Base-by-base conservation (phyloP, 1,140 invertebrate species). In the Arctopsyche grandis region DNA sequence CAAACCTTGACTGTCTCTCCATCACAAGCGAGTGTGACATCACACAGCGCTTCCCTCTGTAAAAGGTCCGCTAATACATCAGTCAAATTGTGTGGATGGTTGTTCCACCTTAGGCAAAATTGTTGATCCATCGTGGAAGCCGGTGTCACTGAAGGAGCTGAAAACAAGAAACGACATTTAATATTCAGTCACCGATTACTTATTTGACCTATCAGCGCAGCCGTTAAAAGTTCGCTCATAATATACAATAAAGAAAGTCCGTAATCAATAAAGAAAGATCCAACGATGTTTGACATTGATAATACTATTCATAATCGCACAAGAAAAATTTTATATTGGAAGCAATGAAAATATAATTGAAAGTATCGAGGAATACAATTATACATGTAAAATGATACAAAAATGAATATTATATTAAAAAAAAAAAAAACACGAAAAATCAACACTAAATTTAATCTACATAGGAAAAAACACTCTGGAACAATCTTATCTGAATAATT, bases 81-180 rank as follows among this genome's bases (percentile, higher is more conserved):
- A 84, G 94, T 96, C 86, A 97, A 90, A 89, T 96, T 96, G 87
- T 91, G 92, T 85, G 93, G 94, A 90, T 97, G 95, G 90, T 97
- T 97, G 91, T 96, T 96, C 96, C 96, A 97, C 87, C 95, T 93
- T 86, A 97, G 92, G 89, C 95, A 96, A 90, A 96, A 97, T 91
- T 97, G 95, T 92, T 96, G 95, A 91, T 96, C 94, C 93, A 95
- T 95, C 89, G 90, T 92, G 89, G 87, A 86, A 86, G 86, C 85
- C 86, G 86, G 83, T 87, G 88, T 88, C 87, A 88, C 85, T 87
- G 88, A 86, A 85, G 87, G 86, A 87, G 86, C 88, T 88, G 86
- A 44, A 75, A 77, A 77, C 29, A 0, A 75, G 12, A 69, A 66
- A 46, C 29, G 46, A 75, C 48, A 58, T 7, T 19, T 38, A 21